Base-by-base conservation (phyloP, 2,888 invertebrate species). In the Coelopa pilipes region DNA sequence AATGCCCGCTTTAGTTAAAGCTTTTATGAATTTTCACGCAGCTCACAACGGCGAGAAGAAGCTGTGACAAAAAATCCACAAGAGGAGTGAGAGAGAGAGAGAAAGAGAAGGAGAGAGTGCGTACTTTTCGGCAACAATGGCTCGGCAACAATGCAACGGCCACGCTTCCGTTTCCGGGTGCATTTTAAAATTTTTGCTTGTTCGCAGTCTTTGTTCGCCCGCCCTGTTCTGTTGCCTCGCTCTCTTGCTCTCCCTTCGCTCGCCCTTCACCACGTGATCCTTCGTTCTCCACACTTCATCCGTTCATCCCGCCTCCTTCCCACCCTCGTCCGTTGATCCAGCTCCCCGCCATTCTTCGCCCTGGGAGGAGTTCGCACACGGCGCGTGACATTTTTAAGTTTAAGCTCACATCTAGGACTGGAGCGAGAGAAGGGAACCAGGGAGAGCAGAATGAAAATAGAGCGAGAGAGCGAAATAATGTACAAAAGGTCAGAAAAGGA, bases 361-460 rank as follows among this genome's bases (percentile, higher is more conserved):
- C 34, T 34, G 34, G 46, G 21, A 50, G 60, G 34, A 34, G 49
- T 60, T 62, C 60, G n/a, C n/a, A 62, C 47, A 46, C 21, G 62
- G 49, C 46, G 70, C 70, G 70, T 70, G 70, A 70, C 62, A 60
- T 70, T 70, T 70, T 50, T 15, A 21, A 55, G n/a, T 53, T 68
- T 21, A 24, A 49, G 66, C 50, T 34, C 4, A 47, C 21, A 24
- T 21, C 24, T 12, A 34, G 7, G 21, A 24, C 66, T 12, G 50
- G 13, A 19, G 17, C 17, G 34, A 45, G 17, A n/a, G 13, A 34
- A 34, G 4, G 7, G 34, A 34, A 34, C n/a, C n/a, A 34, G 7
- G 7, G 7, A 34, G 34, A 34, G 7, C 2, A 34, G 34, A 34
- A 7, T 34, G 2, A 2, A 34, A 34, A 34, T 7, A 34, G 34